phyloP scores from a whole-genome alignment of 2,797 vertebrate genomes.

The Macrochelys suwanniensis region DNA sequence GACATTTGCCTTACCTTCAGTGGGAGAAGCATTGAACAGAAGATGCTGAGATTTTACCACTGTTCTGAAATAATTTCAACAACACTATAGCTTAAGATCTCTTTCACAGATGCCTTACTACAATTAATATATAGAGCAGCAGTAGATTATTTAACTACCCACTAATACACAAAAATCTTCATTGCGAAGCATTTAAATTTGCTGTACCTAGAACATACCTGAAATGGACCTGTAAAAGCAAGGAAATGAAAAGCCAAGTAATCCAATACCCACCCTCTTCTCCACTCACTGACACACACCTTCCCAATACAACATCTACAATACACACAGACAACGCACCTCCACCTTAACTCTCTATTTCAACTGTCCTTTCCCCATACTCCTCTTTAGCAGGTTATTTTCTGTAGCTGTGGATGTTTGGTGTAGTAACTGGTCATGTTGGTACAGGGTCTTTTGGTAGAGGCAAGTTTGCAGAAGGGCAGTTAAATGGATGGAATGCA shows the following conservation, averaged over 20 bases:
- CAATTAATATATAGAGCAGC: not conserved
- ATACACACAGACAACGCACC: not conserved
- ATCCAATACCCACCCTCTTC: not conserved
- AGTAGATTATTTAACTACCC: not conserved
- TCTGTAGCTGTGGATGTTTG: not conserved
- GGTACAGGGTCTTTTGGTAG: not conserved
- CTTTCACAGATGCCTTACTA: not conserved
- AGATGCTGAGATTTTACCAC: not conserved
- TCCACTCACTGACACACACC: not conserved
- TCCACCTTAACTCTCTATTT: not conserved
- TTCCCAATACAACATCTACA: not conserved
- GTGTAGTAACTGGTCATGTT: not conserved
- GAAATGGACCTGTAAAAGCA: not conserved
- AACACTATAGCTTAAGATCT: not conserved
- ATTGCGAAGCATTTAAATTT: not conserved
- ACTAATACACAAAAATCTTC: not conserved
- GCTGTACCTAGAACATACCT: not conserved
- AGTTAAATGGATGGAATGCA: not conserved
- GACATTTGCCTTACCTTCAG: not conserved
- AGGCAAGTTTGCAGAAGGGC: not conserved
- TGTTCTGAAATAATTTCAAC: not conserved
- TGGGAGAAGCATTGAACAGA: not conserved
- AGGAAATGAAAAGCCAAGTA: not conserved
- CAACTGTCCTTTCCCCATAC: not conserved
- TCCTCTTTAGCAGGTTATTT: not conserved